Percentiles rank a stretch among this genome's conserved stretches.
These are phyloP conservation scores for Rotaria macrura DNA, from an alignment of 2,888 invertebrate genomes.

Conservation along the genomic window DNA sequence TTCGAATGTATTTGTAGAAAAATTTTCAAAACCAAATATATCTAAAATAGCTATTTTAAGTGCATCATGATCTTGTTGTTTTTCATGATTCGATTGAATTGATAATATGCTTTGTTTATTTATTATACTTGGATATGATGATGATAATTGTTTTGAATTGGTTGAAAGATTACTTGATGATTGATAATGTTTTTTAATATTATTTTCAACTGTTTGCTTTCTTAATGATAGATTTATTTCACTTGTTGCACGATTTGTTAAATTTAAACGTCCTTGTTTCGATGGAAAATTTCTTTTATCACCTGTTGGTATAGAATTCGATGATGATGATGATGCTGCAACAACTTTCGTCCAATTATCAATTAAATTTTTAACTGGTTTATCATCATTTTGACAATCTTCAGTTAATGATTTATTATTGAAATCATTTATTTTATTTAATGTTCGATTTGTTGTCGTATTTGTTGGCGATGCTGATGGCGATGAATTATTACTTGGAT, in stretches of 20 bases:
- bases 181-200: background rate
- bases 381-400: background rate
- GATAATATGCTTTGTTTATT: background rate
- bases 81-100: too few relatives aligned
- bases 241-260: background rate
- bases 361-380: background rate
- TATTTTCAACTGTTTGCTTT: constrained; percentile 14
- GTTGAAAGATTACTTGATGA: constrained; percentile 25
- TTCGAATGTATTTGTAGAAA: constrained; percentile 68
- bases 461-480: background rate
- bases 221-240: background rate
- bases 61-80: constrained; percentile 40
- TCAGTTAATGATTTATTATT: background rate
- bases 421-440: background rate
- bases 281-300: background rate
- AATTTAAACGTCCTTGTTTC: background rate
- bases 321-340: background rate
- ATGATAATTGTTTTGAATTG: constrained; percentile 15
- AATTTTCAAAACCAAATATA: constrained; percentile 84
- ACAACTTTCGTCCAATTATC: background rate
- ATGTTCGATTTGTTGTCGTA: too few relatives aligned
- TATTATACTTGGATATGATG: background rate
- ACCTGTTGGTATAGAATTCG: background rate
- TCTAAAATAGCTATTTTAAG: constrained; percentile 71
- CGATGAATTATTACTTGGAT: background rate